These are phyloP conservation scores for Diabrotica undecimpunctata DNA, from an alignment of 1,140 invertebrate species.

Conservation along the genomic window DNA sequence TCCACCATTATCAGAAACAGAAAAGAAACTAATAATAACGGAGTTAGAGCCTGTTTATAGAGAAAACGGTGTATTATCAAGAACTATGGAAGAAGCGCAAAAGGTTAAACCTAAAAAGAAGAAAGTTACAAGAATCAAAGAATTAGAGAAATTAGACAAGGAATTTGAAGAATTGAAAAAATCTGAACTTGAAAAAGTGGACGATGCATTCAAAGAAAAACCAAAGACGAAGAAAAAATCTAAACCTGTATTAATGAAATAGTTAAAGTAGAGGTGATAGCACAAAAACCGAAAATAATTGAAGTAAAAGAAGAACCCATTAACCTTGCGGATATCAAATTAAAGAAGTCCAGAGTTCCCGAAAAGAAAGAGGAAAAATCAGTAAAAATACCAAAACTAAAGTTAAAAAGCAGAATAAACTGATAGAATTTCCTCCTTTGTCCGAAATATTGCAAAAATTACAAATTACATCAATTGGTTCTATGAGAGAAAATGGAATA, in stretches of 20 bases:
- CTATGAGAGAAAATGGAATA: constrained; percentile 57
- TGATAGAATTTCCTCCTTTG: constrained; percentile 59
- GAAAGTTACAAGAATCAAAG: constrained; percentile 67
- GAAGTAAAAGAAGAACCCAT: constrained; percentile 31
- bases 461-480: constrained; percentile 51
- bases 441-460: constrained; percentile 49
- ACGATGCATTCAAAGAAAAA: constrained; percentile 32
- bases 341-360: constrained; percentile 34
- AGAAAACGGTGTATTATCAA: constrained; percentile 64
- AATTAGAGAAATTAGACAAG: constrained; percentile 50
- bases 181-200: constrained; percentile 30
- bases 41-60: constrained; percentile 52
- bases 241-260: constrained; percentile 33
- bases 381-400: constrained; percentile 60
- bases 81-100: constrained; percentile 67
- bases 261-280: constrained; percentile 25
- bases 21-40: constrained; percentile 51
- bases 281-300: constrained; percentile 33
- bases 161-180: constrained; percentile 35
- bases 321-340: constrained; percentile 37
- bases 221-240: constrained; percentile 28
- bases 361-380: constrained; percentile 50
- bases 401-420: constrained; percentile 62
- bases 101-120: constrained; percentile 59
- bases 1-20: constrained; percentile 49